These are phyloP conservation scores for Apis dorsata DNA, from an alignment of 1,140 invertebrate species.

Conservation along the genomic window DNA sequence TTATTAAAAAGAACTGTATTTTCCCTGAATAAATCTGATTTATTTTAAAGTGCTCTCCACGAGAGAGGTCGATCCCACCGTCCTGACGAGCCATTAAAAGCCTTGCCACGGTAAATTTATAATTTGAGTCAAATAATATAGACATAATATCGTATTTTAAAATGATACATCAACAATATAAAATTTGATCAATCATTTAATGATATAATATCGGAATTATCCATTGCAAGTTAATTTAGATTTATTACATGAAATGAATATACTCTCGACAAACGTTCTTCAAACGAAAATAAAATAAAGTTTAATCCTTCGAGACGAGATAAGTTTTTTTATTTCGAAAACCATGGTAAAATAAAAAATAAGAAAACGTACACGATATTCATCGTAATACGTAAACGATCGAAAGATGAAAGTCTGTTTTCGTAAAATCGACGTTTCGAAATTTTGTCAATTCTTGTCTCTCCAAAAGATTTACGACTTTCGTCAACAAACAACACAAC, in stretches of 20 bases:
- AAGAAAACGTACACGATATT: background rate
- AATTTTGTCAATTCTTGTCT: background rate
- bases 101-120: conserved; percentile 24
- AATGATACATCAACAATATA: background rate
- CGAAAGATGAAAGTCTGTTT: background rate
- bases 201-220: background rate
- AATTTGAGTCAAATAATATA: conserved; percentile 35
- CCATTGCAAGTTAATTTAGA: background rate
- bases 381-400: background rate
- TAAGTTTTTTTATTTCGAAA: background rate
- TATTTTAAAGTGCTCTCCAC: conserved; percentile 2
- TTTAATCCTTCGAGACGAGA: background rate
- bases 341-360: background rate
- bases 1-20: conserved; percentile 9
- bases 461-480: background rate
- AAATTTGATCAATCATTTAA: background rate
- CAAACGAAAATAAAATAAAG: background rate
- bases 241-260: background rate
- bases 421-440: background rate
- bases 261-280: background rate
- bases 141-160: conserved; percentile 26
- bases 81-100: conserved; percentile 13
- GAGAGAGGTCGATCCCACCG: conserved; percentile 11
- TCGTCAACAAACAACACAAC: background rate
- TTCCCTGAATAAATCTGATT: conserved; percentile 8